Evolutionary conservation across 2,888 invertebrate genomes (phyloP).

Genomic region (Cryptocephalus primarius): DNA sequence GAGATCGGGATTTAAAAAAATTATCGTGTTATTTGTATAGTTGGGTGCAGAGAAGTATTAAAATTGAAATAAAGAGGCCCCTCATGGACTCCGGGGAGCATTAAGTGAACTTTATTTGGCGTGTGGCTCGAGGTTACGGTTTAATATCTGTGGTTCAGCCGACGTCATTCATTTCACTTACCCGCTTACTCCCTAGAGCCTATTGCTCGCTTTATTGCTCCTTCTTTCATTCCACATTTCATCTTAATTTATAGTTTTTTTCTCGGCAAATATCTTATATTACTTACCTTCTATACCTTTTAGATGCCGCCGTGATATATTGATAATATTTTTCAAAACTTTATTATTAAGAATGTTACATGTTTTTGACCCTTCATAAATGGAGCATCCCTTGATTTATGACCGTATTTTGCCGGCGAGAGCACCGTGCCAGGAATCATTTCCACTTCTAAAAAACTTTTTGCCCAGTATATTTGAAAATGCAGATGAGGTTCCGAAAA

Average conservation of each 20-base stretch:
- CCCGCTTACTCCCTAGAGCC: conserved; percentile 24
- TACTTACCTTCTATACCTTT: not conserved
- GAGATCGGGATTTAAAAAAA: not conserved
- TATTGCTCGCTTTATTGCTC: conserved; percentile 30
- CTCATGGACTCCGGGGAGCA: conserved; percentile 20
- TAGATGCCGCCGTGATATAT: not conserved
- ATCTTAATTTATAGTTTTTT: conserved; percentile 22
- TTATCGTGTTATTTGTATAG: not conserved
- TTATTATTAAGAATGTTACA: not conserved
- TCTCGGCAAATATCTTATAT: conserved; percentile 7
- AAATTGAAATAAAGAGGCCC: conserved; percentile 15
- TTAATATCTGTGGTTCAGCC: conserved; percentile 36
- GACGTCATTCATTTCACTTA: conserved; percentile 38
- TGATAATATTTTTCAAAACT: not conserved
- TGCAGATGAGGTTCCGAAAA: too few species aligned
- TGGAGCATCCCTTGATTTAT: too few species aligned
- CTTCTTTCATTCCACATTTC: conserved; percentile 23
- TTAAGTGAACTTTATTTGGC: conserved; percentile 37
- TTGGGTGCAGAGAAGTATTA: conserved; percentile 1
- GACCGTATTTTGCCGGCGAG: too few species aligned
- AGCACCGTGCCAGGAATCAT: too few species aligned
- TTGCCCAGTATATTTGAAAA: too few species aligned
- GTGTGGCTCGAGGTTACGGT: conserved; percentile 33
- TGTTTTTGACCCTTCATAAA: too few species aligned
- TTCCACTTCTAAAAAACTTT: too few species aligned